Base-by-base conservation (phyloP, 2,888 invertebrate genomes). In the Orthosia gracilis region DNA sequence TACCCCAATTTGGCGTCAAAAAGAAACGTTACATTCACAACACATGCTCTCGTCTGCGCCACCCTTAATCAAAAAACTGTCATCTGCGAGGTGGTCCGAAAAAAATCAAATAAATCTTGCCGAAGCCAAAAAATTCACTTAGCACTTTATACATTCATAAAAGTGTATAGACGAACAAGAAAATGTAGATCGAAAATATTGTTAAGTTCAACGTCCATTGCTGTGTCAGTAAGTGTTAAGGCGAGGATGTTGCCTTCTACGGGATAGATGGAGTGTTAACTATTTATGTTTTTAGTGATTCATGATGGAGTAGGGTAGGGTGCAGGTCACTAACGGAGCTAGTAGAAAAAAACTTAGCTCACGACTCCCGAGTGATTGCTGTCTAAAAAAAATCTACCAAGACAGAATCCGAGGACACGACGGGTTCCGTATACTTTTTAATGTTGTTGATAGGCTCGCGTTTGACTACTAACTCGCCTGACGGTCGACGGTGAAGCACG, bases 351-450 rank as follows among this genome's bases (percentile, higher is more conserved):
- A 95, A 92, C 89, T 88, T 87, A 90, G 91, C 93, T 94, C 95
- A 95, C 95, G 95, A 94, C 93, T 94, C 91, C 92, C 91, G 92
- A 92, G 91, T 91, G 94, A 92, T 91, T 92, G 91, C 90, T 90
- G 89, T 83, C 80, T 78, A 88, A 91, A 92, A 94, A 94, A 94
- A 94, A 92, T 86, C 84, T 81, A 87, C 75, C 78, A 91, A 89
- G 91, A 75, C 78, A 84, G 89, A 88, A 78, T 69, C 69, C 50
- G 49, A 63, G 47, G 57, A 62, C 59, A 45, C 52, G 69, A 67
- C 47, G 55, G 77, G 88, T 91, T 91, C 92, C 82, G 89, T 88
- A 40, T 40, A 0, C 9, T 9, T 31, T 9, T 40, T 40, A 40
- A 1, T 40, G 9, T 31, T 31, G 5, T 31, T 31, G 31, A 31